phyloP scores from a whole-genome alignment of 2,888 invertebrate genomes.

The Uropetala carovei region DNA sequence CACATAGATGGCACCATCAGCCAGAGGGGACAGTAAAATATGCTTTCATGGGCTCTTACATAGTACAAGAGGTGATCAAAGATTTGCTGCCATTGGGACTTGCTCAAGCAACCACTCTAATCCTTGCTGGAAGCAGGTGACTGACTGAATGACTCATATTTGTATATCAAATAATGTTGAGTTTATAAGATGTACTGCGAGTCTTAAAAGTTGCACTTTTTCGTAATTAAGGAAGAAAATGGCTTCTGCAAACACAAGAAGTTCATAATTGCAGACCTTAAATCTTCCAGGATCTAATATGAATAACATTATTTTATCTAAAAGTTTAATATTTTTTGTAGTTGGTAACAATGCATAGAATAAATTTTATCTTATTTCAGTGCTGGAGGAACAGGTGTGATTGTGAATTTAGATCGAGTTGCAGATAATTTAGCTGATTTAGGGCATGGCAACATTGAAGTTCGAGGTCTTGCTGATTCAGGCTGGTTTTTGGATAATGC shows the following conservation, averaged over 20 bases:
- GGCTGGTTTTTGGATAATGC: conserved; percentile 96
- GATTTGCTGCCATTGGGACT: conserved; percentile 82
- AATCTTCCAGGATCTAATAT: too few relatives aligned
- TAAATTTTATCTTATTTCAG: conserved; percentile 77
- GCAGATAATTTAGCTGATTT: conserved; percentile 83
- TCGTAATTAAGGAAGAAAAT: too few relatives aligned
- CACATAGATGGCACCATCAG: conserved; percentile 37
- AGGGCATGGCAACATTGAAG: conserved; percentile 73
- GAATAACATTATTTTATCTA: too few relatives aligned
- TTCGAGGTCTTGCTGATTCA: conserved; percentile 92
- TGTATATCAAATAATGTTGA: too few relatives aligned
- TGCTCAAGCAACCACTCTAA: conserved; percentile 84
- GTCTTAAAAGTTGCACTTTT: too few relatives aligned
- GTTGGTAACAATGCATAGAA: background rate
- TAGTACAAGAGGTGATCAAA: conserved; percentile 82
- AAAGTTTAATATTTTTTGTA: too few relatives aligned
- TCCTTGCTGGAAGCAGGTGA: conserved; percentile 81
- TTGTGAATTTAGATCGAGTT: conserved; percentile 91
- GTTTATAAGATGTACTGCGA: too few relatives aligned
- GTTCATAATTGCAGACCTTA: too few relatives aligned
- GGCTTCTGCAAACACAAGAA: too few relatives aligned
- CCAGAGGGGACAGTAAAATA: conserved; percentile 78
- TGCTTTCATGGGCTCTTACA: conserved; percentile 91
- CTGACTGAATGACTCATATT: background rate
- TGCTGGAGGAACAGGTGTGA: conserved; percentile 95